Evolutionary conservation across 2,888 invertebrate species (phyloP), one percentile per base, ranked within the genome.

Genomic region (Ophraella communa): DNA sequence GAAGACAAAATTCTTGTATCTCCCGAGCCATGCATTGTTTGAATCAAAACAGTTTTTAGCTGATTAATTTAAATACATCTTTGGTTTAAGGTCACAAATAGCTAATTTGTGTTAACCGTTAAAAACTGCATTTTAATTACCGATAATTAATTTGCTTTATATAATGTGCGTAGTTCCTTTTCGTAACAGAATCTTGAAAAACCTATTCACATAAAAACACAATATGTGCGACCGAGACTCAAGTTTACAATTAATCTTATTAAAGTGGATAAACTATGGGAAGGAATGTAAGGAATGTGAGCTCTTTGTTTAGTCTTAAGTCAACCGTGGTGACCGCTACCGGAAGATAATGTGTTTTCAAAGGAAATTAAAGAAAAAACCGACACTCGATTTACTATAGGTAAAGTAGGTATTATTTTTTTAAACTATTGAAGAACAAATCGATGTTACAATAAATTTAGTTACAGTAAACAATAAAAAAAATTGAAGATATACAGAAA

Each of bases 211-310:
- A 35, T 55, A 62, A 52, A 55, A 67, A 66, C 39, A 55, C 59
- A 60, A 60, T 60, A 63, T 60, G 65, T 51, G 64, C 59, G 39
- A 65, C 65, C 62, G 58, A n/a, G n/a, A 27, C 23, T 24, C 35
- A 24, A 45, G 52, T 58, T 61, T 27, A 60, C 65, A 67, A 69
- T 69, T 69, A 69, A 64, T 69, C 59, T 57, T 63, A 65, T 60
- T 66, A 65, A 62, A 63, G 49, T 59, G 62, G 66, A 61, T 59
- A 61, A 62, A 65, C 64, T 73, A 73, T 74, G 74, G 74, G 74
- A 74, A 76, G 74, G 74, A 73, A 75, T 75, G 69, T 66, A 27
- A 61, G 64, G 74, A 76, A 76, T 76, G 74, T 60, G 55, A 66
- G 56, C 39, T 64, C 70, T 71, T 74, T 74, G 73, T 74, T 68